Base-by-base conservation (phyloP, 1,140 invertebrate genomes). In the Drosophila micromelanica region DNA sequence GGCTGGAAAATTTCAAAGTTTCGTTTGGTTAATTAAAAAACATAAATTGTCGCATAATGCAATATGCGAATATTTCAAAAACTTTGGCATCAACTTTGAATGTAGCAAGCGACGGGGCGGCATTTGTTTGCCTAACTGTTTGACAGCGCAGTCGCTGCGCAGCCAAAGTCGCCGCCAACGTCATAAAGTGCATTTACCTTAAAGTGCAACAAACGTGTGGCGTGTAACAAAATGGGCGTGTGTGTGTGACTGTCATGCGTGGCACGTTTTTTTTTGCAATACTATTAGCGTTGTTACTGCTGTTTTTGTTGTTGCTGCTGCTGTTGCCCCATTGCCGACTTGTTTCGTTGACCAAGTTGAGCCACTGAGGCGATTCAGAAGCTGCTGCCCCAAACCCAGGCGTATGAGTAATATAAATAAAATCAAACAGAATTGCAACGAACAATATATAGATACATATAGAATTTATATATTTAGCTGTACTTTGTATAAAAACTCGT, bases 211-310 rank as follows among this genome's bases (percentile, higher is more conserved):
- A 59, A 68, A 75, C 52, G 42, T 60, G 63, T 46, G 70, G 46
- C 43, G 27, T 71, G 51, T 43, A 61, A 61, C 20, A 30, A 69
- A 49, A 65, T 69, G 59, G 74, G 48, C 62, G 60, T 48, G 54
- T 52, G 20, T 52, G 49, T 63, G 65, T 77, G 65, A 49, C 43
- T 56, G 71, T 40, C 65, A 82, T 86, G 82, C 82, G 82, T 82
- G 78, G 82, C 82, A 86, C 82, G 82, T 86, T 87, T 78, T 78
- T 78, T 65, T 81, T 52, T 78, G 82, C 82, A 86, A 86, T 64
- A 43, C 48, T 62, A 73, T 64, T 73, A 59, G 48, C 72, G 32
- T 32, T 42, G 32, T 30, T 43, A 8, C 15, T 63, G 20, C 32
- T 51, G 37, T 65, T 56, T n/a, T 17, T 15, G 13, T 5, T 15